Base-by-base conservation (phyloP, 2,888 invertebrate genomes). In the Caradrina kadenii region DNA sequence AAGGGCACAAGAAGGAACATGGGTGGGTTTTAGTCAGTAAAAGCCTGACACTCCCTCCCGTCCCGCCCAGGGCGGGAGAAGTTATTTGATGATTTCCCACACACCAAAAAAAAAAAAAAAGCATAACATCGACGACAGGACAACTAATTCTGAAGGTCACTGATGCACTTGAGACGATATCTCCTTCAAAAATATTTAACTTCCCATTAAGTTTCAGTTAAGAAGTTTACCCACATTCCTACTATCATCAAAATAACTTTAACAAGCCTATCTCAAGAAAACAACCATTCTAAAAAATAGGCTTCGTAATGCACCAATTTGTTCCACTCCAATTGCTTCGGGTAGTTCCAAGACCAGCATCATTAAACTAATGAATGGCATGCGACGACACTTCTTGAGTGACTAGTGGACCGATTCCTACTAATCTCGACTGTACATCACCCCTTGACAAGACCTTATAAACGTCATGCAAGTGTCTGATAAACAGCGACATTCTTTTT, bases 391-490 rank as follows among this genome's bases (percentile, higher is more conserved):
- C 82, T 88, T 89, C 80, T 86, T 87, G 79, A 72, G 63, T 75
- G 75, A 71, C 72, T 78, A 76, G 68, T 81, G 74, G 73, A 80
- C 81, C 82, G 74, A 83, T 90, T 91, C 88, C 73, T 63, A 76
- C 86, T 91, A 90, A 92, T 93, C 92, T 90, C 73, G 58, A 73
- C 69, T 45, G 79, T 72, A 86, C 80, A 88, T 89, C 87, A 82
- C 81, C 79, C 67, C 80, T 67, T 84, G 86, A 86, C 79, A 82
- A 84, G 82, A 77, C 77, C 86, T 87, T 89, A 90, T 93, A 90
- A 91, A 93, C 82, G 89, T 89, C 90, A 88, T 82, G 73, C 79
- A 80, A 81, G 82, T 71, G 77, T 81, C 86, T 90, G 90, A 92
- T 92, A 90, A 91, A 91, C 82, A 74, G 63, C 31, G 69, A 77